phyloP scores from a whole-genome alignment of 2,888 invertebrate genomes.

The Sarcophaga rosellei region DNA sequence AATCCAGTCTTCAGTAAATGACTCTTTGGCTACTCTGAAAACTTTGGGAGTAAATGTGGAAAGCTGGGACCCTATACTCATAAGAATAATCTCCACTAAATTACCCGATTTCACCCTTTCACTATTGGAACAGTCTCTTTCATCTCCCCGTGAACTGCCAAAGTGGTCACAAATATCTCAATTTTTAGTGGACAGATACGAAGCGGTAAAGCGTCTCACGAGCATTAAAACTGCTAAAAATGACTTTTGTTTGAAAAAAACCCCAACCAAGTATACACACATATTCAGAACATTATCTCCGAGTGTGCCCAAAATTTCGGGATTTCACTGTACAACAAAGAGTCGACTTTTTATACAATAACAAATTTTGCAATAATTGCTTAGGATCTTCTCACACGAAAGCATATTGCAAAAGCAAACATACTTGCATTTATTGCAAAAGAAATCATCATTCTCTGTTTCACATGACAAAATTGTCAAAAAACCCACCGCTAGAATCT shows the following conservation, averaged over 20 bases:
- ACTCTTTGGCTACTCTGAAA: not conserved
- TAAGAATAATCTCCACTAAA: not conserved
- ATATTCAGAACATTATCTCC: not conserved
- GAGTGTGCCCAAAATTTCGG: too few species aligned
- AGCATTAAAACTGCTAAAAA: not conserved
- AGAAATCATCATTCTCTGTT: not conserved
- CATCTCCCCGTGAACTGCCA: constrained; percentile 18
- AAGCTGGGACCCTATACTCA: constrained; percentile 11
- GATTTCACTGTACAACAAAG: not conserved
- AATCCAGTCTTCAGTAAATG: constrained; percentile 3
- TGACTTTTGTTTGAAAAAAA: not conserved
- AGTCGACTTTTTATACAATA: not conserved
- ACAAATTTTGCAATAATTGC: too few species aligned
- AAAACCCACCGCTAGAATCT: too few species aligned
- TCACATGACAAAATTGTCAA: too few species aligned
- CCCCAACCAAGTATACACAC: not conserved
- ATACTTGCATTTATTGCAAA: not conserved
- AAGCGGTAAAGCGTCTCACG: not conserved
- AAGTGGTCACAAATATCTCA: constrained; percentile 25
- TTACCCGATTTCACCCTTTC: too few species aligned
- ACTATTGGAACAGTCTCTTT: constrained; percentile 2
- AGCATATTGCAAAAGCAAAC: too few species aligned
- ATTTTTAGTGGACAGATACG: constrained; percentile 19
- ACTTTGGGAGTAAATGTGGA: not conserved
- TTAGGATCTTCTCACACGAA: too few species aligned